Evolutionary conservation across 2,888 invertebrate genomes (phyloP).

Genomic region (Cartodere bifasciata): DNA sequence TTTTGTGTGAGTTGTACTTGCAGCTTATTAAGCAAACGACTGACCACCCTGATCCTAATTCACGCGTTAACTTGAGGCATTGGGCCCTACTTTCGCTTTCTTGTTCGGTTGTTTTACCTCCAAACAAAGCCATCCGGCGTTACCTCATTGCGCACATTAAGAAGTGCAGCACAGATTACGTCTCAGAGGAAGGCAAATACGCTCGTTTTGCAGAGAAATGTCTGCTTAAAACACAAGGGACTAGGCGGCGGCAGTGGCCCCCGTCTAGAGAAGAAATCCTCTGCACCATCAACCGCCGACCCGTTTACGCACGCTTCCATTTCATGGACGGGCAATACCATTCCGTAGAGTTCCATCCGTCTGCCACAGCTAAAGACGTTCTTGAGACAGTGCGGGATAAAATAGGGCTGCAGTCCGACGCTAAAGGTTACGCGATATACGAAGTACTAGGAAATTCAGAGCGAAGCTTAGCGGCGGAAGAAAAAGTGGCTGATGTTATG

Average conservation of each 20-base stretch:
- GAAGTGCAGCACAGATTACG: constrained; percentile 74
- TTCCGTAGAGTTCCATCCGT: constrained; percentile 89
- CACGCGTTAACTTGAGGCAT: constrained; percentile 75
- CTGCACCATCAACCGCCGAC: constrained; percentile 81
- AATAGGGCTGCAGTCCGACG: constrained; percentile 70
- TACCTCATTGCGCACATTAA: constrained; percentile 83
- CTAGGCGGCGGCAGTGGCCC: constrained; percentile 73
- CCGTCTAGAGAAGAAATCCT: constrained; percentile 87
- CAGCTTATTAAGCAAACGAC: constrained; percentile 88
- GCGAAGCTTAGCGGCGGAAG: constrained; percentile 69
- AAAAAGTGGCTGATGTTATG: constrained; percentile 88
- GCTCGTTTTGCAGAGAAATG: constrained; percentile 87
- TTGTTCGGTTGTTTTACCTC: constrained; percentile 74
- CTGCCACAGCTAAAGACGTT: constrained; percentile 81
- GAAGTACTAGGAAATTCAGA: constrained; percentile 82
- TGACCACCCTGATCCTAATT: constrained; percentile 80
- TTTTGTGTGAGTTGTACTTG: constrained; percentile 80
- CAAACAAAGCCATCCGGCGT: constrained; percentile 72
- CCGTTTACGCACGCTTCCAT: constrained; percentile 81
- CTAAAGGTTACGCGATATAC: constrained; percentile 77
- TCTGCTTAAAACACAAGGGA: constrained; percentile 56
- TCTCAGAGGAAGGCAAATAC: constrained; percentile 89
- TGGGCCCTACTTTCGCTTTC: constrained; percentile 81
- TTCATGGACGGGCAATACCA: constrained; percentile 92
- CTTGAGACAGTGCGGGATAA: constrained; percentile 78